Conservation (phyloP, 2,888 invertebrate species). For the Lobophora halterata region DNA sequence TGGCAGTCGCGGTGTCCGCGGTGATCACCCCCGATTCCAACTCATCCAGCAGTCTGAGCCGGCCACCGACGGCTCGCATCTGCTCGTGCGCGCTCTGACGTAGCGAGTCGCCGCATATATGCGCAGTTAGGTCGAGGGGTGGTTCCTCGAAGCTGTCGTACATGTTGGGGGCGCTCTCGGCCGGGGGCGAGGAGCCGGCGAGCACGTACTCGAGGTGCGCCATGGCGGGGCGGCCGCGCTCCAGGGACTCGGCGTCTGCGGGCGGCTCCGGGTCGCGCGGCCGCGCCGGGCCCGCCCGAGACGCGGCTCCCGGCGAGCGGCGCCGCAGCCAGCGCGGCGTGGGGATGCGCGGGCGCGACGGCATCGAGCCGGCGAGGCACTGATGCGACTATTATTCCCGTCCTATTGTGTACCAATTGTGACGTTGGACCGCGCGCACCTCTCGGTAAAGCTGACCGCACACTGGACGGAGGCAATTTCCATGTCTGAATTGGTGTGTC, state of each 20-base stretch:
- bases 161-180: conserved; percentile 90
- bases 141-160: conserved; percentile 91
- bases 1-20: conserved; percentile 75
- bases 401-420: conserved; percentile 64
- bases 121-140: conserved; percentile 85
- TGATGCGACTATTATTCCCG: conserved; percentile 36
- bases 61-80: conserved; percentile 85
- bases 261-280: conserved; percentile 45
- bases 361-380: conserved; percentile 61
- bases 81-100: conserved; percentile 88
- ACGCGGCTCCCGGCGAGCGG: conserved; percentile 48
- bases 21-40: conserved; percentile 85
- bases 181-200: conserved; percentile 89
- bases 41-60: conserved; percentile 85
- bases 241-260: conserved; percentile 76
- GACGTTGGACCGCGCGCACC: conserved; percentile 52
- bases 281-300: conserved; percentile 36
- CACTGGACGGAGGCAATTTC: conserved; percentile 25
- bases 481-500: conserved; percentile 2
- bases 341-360: conserved; percentile 62
- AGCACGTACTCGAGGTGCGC: conserved; percentile 89
- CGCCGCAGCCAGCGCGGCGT: conserved; percentile 65
- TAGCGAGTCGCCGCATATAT: conserved; percentile 87
- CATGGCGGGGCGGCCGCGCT: conserved; percentile 84
- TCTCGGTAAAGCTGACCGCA: conserved; percentile 43